A percentile compares a stretch with the other conserved stretches of the same genome.
phyloP scores from a whole-genome alignment of 2,797 vertebrate genomes.

The Sandelia bainsii region DNA sequence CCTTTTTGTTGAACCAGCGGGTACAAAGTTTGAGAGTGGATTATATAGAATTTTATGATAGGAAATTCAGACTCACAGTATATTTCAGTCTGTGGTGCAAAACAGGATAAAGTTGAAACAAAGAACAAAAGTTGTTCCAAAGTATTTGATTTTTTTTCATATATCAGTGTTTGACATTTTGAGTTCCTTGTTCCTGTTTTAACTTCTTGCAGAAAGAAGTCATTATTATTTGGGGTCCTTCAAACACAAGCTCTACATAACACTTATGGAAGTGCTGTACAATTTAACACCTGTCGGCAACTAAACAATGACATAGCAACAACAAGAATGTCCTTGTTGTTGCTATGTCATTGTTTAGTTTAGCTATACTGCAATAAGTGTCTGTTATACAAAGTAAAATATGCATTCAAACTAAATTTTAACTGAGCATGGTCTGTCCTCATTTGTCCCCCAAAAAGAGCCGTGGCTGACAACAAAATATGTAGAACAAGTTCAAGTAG shows the following conservation, averaged over 20 bases:
- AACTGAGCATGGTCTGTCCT: slow-evolving; percentile 33
- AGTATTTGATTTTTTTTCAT: not conserved
- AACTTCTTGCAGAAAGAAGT: slow-evolving; percentile 4
- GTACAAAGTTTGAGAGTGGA: not conserved
- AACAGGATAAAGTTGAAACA: not conserved
- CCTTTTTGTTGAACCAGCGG: no score
- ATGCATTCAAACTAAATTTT: slow-evolving; percentile 20
- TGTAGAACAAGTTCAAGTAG: not conserved
- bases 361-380: not conserved
- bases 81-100: not conserved
- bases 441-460: not conserved
- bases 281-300: slow-evolving; percentile 4
- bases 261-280: not conserved
- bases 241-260: not conserved
- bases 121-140: not conserved
- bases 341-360: no score
- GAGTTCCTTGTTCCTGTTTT: slow-evolving; percentile 6
- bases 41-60: not conserved
- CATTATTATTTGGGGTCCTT: not conserved
- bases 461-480: slow-evolving; percentile 3
- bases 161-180: not conserved
- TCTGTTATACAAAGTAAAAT: not conserved
- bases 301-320: not conserved
- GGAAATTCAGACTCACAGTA: not conserved
- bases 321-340: no score